Evolutionary conservation across 2,888 invertebrate genomes (phyloP).

Genomic region (Linyphia triangularis): DNA sequence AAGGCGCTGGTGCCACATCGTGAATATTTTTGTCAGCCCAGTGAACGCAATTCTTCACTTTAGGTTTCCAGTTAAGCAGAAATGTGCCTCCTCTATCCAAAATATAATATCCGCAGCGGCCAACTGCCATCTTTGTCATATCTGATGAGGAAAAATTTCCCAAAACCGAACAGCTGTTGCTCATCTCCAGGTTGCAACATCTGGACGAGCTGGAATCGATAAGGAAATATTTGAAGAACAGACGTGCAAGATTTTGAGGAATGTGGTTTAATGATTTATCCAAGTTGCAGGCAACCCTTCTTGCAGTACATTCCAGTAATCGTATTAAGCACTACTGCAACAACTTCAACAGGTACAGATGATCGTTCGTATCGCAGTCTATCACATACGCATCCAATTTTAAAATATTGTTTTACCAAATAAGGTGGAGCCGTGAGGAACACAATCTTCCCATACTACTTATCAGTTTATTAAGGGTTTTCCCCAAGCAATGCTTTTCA

Average conservation of each 20-base stretch:
- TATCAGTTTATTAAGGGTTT: too few species aligned
- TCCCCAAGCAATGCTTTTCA: too few species aligned
- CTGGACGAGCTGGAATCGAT: background rate
- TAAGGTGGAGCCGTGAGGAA: background rate
- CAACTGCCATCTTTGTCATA: background rate
- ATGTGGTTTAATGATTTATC: background rate
- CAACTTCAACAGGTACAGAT: background rate
- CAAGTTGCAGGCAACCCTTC: too few species aligned
- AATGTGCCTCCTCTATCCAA: too few species aligned
- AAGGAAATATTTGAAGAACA: background rate
- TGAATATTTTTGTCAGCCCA: background rate
- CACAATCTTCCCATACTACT: too few species aligned
- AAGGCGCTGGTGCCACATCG: background rate
- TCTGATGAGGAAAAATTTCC: too few species aligned
- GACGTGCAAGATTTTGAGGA: background rate
- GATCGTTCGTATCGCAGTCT: background rate
- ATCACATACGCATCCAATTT: background rate
- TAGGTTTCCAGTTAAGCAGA: too few species aligned
- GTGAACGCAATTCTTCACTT: background rate
- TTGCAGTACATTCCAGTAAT: too few species aligned
- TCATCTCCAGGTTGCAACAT: too few species aligned
- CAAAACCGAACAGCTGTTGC: background rate
- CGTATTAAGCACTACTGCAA: background rate
- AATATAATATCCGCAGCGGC: background rate
- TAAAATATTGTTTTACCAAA: background rate